Conservation (phyloP, 64 coral and sea anemone genomes). For the Porites australiensis region DNA sequence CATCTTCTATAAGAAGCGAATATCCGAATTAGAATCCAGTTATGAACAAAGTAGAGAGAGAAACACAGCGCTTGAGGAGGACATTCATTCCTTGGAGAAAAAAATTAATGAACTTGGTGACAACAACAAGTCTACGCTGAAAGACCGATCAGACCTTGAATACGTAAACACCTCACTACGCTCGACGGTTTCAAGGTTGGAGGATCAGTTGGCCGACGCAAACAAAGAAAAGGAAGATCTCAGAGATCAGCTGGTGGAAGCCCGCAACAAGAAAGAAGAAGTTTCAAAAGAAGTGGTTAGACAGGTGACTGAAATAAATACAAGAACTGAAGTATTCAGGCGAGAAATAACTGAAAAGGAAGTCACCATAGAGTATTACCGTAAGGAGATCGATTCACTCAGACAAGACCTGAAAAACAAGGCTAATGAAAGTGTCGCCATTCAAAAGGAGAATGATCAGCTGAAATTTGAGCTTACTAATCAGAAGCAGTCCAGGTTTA, state of each 20-base stretch:
- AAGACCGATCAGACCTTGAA: slow-evolving; percentile 72
- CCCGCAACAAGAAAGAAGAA: slow-evolving; percentile 78
- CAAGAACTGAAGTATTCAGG: slow-evolving; percentile 79
- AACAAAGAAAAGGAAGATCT: slow-evolving; percentile 76
- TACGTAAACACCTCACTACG: slow-evolving; percentile 64
- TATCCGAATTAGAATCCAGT: slow-evolving; percentile 83
- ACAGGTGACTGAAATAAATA: slow-evolving; percentile 80
- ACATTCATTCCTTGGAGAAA: slow-evolving; percentile 60
- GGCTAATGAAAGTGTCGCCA: slow-evolving; percentile 32
- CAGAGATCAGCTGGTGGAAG: slow-evolving; percentile 53
- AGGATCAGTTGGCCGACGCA: slow-evolving; percentile 65
- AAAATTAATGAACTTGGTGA: slow-evolving; percentile 66
- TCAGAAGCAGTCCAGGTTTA: slow-evolving; percentile 43
- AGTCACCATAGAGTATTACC: slow-evolving; percentile 65
- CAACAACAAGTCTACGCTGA: slow-evolving; percentile 57
- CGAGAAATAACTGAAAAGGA: slow-evolving; percentile 84
- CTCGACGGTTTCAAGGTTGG: slow-evolving; percentile 65
- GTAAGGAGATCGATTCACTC: slow-evolving; percentile 53
- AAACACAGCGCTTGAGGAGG: slow-evolving; percentile 63
- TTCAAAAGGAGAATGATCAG: slow-evolving; percentile 70
- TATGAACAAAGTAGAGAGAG: slow-evolving; percentile 56
- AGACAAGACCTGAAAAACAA: slow-evolving; percentile 83
- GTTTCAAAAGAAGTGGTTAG: slow-evolving; percentile 68
- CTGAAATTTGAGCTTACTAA: slow-evolving; percentile 54
- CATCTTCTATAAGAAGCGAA: slow-evolving; percentile 69